phyloP scores from a whole-genome alignment of 2,113 vertebrate genomes.

The Neotragus pygmaeus region DNA sequence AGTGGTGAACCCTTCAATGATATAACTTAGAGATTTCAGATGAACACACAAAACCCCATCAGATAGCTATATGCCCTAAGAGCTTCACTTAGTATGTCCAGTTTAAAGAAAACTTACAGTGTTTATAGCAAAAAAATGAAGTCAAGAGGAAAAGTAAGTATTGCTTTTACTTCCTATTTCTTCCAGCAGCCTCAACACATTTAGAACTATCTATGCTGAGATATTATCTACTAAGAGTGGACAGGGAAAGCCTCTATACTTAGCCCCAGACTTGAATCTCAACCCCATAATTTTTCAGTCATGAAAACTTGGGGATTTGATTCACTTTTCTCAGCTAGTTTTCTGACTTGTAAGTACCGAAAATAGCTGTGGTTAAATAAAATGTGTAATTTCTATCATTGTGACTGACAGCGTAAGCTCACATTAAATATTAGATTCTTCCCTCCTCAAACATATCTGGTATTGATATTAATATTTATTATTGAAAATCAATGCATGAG shows the following conservation, averaged over 20 bases:
- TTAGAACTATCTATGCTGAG: not conserved
- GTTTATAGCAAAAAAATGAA: not conserved
- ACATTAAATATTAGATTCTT: not conserved
- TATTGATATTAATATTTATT: not conserved
- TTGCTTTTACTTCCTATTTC: not conserved
- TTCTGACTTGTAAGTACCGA: not conserved
- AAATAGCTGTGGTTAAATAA: not conserved
- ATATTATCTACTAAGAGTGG: not conserved
- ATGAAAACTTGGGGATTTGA: not conserved
- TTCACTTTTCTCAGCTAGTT: not conserved
- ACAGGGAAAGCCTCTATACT: not conserved
- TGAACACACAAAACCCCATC: not conserved
- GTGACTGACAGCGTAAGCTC: not conserved
- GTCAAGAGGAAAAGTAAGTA: not conserved
- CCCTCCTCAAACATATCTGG: not conserved
- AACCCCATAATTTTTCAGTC: not conserved
- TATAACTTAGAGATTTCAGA: not conserved
- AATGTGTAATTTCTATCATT: not conserved
- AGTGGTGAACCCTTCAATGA: not conserved
- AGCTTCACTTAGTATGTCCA: not conserved
- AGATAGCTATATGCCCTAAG: not conserved
- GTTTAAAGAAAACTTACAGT: not conserved
- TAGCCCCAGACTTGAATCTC: not conserved
- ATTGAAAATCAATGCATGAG: not conserved
- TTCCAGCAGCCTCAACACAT: not conserved